Evolutionary conservation across 1,140 invertebrate species (phyloP).

Genomic region (Gryon sp.): DNA sequence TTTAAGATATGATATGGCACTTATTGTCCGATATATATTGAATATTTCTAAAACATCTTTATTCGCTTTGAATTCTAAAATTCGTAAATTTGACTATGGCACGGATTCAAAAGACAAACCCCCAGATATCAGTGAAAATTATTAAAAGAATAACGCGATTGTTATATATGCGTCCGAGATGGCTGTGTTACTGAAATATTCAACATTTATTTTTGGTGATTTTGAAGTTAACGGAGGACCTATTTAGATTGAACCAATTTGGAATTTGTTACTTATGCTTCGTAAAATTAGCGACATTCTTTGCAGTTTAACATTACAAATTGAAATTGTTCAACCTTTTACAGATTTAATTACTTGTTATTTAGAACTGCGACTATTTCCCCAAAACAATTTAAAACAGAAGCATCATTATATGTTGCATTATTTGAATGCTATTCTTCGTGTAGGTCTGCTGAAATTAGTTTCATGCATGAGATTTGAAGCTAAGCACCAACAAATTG

Average conservation of each 20-base stretch:
- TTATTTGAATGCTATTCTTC: background rate
- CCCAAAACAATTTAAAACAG: background rate
- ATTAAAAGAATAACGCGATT: background rate
- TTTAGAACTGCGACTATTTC: background rate
- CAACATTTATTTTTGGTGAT: too few species aligned
- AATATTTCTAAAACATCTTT: background rate
- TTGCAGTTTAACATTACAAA: too few species aligned
- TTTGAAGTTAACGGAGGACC: too few species aligned
- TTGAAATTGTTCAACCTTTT: too few species aligned
- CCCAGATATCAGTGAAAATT: background rate
- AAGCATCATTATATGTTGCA: conserved; percentile 6
- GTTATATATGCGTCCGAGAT: background rate
- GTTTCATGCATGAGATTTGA: too few species aligned
- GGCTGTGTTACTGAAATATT: too few species aligned
- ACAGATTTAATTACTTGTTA: background rate
- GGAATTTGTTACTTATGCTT: background rate
- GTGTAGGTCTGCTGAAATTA: too few species aligned
- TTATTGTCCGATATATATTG: background rate
- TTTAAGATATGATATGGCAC: conserved; percentile 9
- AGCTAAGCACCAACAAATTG: background rate
- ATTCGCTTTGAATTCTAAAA: conserved; percentile 1
- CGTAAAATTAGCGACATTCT: too few species aligned
- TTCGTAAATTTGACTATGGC: background rate
- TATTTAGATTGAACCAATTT: background rate
- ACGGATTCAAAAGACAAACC: conserved; percentile 2